phyloP scores from a whole-genome alignment of 2,113 vertebrate species.

The Danionella cerebrum region DNA sequence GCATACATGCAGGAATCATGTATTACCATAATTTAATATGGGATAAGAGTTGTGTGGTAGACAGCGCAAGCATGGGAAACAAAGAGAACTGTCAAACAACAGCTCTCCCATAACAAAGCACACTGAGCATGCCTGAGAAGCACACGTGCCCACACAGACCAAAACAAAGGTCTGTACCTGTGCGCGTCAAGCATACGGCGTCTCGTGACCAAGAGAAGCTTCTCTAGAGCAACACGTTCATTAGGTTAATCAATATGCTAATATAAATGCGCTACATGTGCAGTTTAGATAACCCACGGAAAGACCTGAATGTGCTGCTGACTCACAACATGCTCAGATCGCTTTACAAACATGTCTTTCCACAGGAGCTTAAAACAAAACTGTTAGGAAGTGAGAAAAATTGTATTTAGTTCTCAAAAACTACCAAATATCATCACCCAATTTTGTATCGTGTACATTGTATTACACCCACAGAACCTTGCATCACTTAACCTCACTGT shows the following conservation, averaged over 20 bases:
- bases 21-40: not conserved
- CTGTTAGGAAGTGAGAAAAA: too few relatives aligned
- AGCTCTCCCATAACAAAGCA: not conserved
- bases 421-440: too few relatives aligned
- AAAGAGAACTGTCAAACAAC: not conserved
- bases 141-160: slow-evolving; percentile 1
- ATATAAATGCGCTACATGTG: slow-evolving; percentile 2
- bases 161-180: slow-evolving; percentile 28
- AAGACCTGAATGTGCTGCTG: slow-evolving; percentile 16
- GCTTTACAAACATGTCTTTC: not conserved
- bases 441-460: not conserved
- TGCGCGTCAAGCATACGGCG: not conserved
- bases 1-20: not conserved
- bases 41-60: not conserved
- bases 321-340: slow-evolving; percentile 26
- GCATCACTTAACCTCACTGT: not conserved
- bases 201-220: not conserved
- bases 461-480: not conserved
- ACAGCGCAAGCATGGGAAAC: not conserved
- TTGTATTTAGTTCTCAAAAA: too few relatives aligned
- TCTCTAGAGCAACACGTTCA: slow-evolving; percentile 1
- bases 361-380: too few relatives aligned
- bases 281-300: slow-evolving; percentile 10
- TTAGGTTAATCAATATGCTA: not conserved
- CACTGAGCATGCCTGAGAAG: not conserved